Percentiles rank a stretch among this genome's conserved stretches.
phyloP scores from a whole-genome alignment of 2,888 invertebrate species.

The Harpagoxenus sublaevis region DNA sequence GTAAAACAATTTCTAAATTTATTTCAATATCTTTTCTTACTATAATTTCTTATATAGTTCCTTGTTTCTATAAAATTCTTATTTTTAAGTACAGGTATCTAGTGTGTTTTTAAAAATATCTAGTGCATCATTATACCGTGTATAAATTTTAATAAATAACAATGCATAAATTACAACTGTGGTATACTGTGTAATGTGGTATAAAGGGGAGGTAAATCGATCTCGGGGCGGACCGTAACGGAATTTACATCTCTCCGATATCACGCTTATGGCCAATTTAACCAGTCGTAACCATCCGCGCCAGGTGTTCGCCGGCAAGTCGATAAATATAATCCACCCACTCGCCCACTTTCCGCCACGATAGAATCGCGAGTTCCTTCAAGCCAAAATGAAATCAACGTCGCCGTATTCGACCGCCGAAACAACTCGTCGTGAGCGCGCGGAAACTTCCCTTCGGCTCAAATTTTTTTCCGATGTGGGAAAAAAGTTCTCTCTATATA shows the following conservation, averaged over 20 bases:
- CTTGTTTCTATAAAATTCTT: not conserved
- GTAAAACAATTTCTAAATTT: not conserved
- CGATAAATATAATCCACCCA: conserved; percentile 44
- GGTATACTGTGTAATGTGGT: not conserved
- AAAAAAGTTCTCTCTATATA: conserved; percentile 34
- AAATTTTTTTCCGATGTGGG: conserved; percentile 13
- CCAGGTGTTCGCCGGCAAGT: conserved; percentile 41
- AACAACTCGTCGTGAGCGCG: not conserved
- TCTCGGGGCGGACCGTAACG: conserved; percentile 3
- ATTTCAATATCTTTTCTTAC: not conserved
- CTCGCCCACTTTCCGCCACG: conserved; percentile 1
- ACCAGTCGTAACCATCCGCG: conserved; percentile 40
- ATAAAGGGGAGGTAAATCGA: conserved; percentile 16
- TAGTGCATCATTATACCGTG: not conserved
- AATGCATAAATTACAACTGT: not conserved
- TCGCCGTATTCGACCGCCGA: conserved; percentile 8
- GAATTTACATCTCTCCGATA: conserved; percentile 51
- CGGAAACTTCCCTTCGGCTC: conserved; percentile 8
- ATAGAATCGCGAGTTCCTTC: not conserved
- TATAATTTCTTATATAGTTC: no score
- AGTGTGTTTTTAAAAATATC: not conserved
- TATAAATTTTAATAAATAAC: not conserved
- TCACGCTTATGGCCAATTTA: conserved; percentile 48
- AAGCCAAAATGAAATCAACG: conserved; percentile 43
- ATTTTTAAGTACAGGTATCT: not conserved